Conservation (phyloP, 2,888 invertebrate species). For the Drosophila eohydei region DNA sequence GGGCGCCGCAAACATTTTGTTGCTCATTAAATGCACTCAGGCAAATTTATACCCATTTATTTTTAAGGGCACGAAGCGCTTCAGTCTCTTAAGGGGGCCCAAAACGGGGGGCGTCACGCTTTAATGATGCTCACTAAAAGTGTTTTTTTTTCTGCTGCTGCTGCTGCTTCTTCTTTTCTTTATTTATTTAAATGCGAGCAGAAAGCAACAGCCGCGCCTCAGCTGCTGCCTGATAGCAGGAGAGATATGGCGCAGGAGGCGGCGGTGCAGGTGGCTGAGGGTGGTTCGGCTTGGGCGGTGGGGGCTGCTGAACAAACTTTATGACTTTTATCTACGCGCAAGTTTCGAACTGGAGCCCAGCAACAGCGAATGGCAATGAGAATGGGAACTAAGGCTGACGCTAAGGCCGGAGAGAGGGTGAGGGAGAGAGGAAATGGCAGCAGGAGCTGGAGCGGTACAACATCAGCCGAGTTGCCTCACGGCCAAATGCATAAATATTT, state of each 20-base stretch:
- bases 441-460: not conserved
- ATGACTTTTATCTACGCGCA: slow-evolving; percentile 72
- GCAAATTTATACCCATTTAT: slow-evolving; percentile 62
- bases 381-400: slow-evolving; percentile 9
- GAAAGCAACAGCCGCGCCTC: slow-evolving; percentile 56
- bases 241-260: not conserved
- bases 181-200: slow-evolving; percentile 52
- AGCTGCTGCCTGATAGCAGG: slow-evolving; percentile 41
- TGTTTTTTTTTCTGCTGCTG: slow-evolving; percentile 2
- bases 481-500: slow-evolving; percentile 76
- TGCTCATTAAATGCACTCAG: slow-evolving; percentile 66
- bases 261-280: not conserved
- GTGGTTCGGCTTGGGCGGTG: not conserved
- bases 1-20: slow-evolving; percentile 45
- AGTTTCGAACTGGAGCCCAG: slow-evolving; percentile 53
- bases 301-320: slow-evolving; percentile 58
- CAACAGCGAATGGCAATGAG: slow-evolving; percentile 6
- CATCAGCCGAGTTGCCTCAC: slow-evolving; percentile 63
- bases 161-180: slow-evolving; percentile 1
- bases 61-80: slow-evolving; percentile 33
- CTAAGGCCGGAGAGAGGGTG: not conserved
- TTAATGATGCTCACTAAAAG: slow-evolving; percentile 46
- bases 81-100: not conserved
- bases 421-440: not conserved
- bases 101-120: slow-evolving; percentile 9